Base-by-base conservation (phyloP, 2,888 invertebrate species). In the Crioceris asparagi region DNA sequence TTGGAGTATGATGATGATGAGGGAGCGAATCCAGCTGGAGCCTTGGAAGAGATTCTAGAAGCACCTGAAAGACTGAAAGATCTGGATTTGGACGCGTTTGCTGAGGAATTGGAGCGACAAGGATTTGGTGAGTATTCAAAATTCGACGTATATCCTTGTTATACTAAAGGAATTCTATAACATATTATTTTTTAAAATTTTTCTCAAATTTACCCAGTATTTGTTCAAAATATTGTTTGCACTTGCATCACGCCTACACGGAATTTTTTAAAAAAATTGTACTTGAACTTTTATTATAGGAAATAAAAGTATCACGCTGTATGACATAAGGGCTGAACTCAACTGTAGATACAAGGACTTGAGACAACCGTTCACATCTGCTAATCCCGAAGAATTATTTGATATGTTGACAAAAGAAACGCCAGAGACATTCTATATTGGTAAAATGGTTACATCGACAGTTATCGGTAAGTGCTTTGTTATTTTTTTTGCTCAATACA, bases 1-100 rank as follows among this genome's bases (percentile, higher is more conserved):
- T 68, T 98, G 31, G 98, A 99, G 55, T 94, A 96, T 53, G 96
- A 97, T 57, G 96, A 96, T 55, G 96, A 96, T 56, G 93, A 93
- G 59, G 93, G 92, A 50, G 85, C 86, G 0, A 93, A 94, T 65
- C 94, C 96, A 0, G 94, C 96, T 0, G 92, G 92, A 1, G 97
- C 98, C 10, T 67, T 98, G 17, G 97, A 97, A 64, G 97, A 97
- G 64, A 97, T 98, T 56, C 69, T 98, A 1, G 93, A 96, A 62
- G 82, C 90, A 6, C 96, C 97, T 0, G 93, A 94, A 58, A 72
- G 91, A 50, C 67, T 94, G 17, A 91, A 91, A 62, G 98, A 98
- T 62, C 72, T 99, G 18, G 97, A 98, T 70, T 70, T 98, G 43
- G 97, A 98, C 62, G 97, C 97, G 0, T 98, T 98, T 61, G 97